Evolutionary conservation across 2,888 invertebrate genomes (phyloP).

Genomic region (Allygus modestus): DNA sequence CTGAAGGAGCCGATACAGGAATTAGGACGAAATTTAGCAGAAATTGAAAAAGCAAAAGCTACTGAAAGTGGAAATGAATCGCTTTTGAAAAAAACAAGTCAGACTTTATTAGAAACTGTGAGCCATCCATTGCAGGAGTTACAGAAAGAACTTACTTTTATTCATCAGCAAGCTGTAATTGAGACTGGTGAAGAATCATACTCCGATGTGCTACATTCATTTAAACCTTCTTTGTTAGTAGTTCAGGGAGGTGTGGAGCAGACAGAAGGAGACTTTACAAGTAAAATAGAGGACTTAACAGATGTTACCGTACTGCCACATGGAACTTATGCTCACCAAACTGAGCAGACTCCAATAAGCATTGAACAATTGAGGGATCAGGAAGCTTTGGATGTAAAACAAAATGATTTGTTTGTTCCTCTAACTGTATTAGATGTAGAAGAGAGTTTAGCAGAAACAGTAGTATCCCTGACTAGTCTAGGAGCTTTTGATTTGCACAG

Average conservation of each 20-base stretch:
- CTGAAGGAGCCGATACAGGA: slow-evolving; percentile 72
- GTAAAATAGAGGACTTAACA: slow-evolving; percentile 61
- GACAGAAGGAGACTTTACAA: slow-evolving; percentile 61
- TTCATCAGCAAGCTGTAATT: slow-evolving; percentile 71
- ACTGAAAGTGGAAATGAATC: slow-evolving; percentile 61
- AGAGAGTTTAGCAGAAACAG: slow-evolving; percentile 53
- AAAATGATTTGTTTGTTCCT: slow-evolving; percentile 51
- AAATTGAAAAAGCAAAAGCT: slow-evolving; percentile 67
- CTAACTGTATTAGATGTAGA: slow-evolving; percentile 58
- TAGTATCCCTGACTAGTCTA: background rate
- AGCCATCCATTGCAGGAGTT: slow-evolving; percentile 73
- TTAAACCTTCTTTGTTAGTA: slow-evolving; percentile 63
- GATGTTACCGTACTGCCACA: slow-evolving; percentile 60
- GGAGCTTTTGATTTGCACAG: background rate
- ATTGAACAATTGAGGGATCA: slow-evolving; percentile 71
- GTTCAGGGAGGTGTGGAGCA: slow-evolving; percentile 65
- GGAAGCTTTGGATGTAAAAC: slow-evolving; percentile 67
- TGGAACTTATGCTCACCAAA: slow-evolving; percentile 67
- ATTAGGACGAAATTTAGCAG: slow-evolving; percentile 70
- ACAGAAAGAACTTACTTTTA: slow-evolving; percentile 72
- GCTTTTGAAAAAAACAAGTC: slow-evolving; percentile 66
- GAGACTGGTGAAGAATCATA: slow-evolving; percentile 69
- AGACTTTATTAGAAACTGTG: slow-evolving; percentile 70
- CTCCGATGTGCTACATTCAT: slow-evolving; percentile 65
- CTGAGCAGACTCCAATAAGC: slow-evolving; percentile 71